Evolutionary conservation across 2,888 invertebrate species (phyloP).

Genomic region (Aporophyla lueneburgensis): DNA sequence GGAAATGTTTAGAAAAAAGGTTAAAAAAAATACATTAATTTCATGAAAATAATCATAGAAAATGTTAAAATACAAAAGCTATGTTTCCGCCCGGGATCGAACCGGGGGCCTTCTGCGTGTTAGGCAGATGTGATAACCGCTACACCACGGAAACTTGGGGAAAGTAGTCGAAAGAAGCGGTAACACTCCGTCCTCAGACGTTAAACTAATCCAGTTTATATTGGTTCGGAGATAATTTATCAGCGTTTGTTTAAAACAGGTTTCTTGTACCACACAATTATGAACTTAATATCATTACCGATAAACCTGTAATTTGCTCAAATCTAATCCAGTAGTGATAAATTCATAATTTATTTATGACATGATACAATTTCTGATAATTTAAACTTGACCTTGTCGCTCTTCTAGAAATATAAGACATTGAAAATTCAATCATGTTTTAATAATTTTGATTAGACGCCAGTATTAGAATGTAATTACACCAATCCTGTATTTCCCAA

Average conservation of each 20-base stretch:
- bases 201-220: slow-evolving; percentile 48
- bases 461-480: neutral
- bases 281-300: neutral
- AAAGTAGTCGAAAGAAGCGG: neutral
- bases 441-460: too few species aligned
- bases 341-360: neutral
- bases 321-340: neutral
- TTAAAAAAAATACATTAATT: neutral
- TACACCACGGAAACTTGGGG: slow-evolving; percentile 96
- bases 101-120: slow-evolving; percentile 98
- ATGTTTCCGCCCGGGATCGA: slow-evolving; percentile 97
- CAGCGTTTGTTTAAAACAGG: slow-evolving; percentile 18
- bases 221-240: slow-evolving; percentile 30
- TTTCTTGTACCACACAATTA: slow-evolving; percentile 11
- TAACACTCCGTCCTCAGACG: neutral
- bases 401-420: neutral
- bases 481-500: neutral
- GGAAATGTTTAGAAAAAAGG: neutral
- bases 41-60: neutral
- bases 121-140: slow-evolving; percentile 98
- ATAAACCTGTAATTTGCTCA: slow-evolving; percentile 9
- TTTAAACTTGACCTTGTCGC: slow-evolving; percentile 14
- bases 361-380: slow-evolving; percentile 14
- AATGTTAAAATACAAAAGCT: slow-evolving; percentile 54
- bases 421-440: neutral